Conservation (phyloP, 2,113 vertebrate genomes). For the Triplophysa rosa region DNA sequence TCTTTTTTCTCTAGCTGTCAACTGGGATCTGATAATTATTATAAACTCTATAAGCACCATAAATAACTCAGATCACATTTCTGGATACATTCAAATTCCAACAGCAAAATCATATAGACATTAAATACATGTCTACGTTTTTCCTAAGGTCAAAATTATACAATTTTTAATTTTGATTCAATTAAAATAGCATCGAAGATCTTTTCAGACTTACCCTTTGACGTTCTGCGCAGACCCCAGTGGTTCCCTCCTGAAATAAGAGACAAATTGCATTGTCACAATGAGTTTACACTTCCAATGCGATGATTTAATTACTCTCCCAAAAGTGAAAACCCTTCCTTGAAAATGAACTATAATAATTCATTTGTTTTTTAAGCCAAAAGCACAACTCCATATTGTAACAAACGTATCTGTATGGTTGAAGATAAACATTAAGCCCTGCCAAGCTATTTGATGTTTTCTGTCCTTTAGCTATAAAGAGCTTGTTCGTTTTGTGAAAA, state of each 20-base stretch:
- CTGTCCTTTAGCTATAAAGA: constrained; percentile 20
- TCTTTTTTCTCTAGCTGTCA: not conserved
- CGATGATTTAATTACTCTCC: not conserved
- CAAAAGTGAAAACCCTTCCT: not conserved
- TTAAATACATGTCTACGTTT: too few relatives aligned
- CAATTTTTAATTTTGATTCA: not conserved
- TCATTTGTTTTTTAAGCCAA: not conserved
- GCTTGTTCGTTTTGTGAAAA: constrained; percentile 26
- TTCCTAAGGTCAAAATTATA: too few relatives aligned
- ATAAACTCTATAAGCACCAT: not conserved
- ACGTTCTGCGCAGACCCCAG: not conserved
- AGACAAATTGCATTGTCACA: not conserved
- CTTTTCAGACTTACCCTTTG: constrained; percentile 18
- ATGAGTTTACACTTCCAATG: not conserved
- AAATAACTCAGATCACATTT: not conserved
- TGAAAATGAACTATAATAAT: not conserved
- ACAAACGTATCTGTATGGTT: constrained; percentile 1
- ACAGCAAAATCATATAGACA: too few relatives aligned
- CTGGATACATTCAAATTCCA: too few relatives aligned
- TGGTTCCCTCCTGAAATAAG: constrained; percentile 20
- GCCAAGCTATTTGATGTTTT: constrained; percentile 1
- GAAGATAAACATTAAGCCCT: constrained; percentile 20
- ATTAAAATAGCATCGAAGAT: not conserved
- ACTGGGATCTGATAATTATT: not conserved
- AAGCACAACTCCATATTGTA: not conserved